Evolutionary conservation across 37 sponge, comb jelly and placozoan genomes (phyloP).

Genomic region (Hormiphora californensis): DNA sequence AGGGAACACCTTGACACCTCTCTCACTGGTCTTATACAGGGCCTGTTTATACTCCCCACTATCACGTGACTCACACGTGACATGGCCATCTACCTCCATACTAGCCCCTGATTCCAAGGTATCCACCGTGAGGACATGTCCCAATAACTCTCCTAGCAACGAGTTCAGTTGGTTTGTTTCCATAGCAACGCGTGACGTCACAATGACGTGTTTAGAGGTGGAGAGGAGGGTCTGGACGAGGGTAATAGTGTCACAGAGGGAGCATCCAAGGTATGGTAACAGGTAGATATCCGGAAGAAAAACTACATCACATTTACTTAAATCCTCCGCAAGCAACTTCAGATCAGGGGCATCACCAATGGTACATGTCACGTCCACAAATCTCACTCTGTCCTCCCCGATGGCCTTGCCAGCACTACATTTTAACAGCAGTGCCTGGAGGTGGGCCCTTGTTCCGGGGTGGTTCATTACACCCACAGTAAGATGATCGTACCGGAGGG

Average conservation of each 20-base stretch:
- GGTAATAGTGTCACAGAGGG: background rate
- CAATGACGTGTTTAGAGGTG: background rate
- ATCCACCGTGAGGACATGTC: background rate
- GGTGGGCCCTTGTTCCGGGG: background rate
- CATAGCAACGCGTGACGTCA: background rate
- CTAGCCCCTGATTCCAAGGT: conserved; percentile 21
- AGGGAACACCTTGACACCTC: conserved; percentile 44
- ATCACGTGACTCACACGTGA: background rate
- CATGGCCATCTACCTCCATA: conserved; percentile 39
- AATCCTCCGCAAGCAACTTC: background rate
- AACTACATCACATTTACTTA: conserved; percentile 3
- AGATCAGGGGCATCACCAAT: background rate
- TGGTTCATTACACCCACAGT: background rate
- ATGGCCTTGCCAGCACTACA: background rate
- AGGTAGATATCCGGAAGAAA: background rate
- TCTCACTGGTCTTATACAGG: conserved; percentile 12
- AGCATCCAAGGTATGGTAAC: background rate
- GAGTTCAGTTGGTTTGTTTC: conserved; percentile 30
- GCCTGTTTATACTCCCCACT: background rate
- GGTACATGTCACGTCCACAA: background rate
- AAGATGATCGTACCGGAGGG: background rate
- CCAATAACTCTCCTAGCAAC: conserved; percentile 1
- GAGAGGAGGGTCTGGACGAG: background rate
- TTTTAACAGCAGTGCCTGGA: background rate
- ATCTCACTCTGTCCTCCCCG: background rate